These are phyloP conservation scores for Neosilurus mollespiculum DNA, from an alignment of 2,797 vertebrate genomes.

Conservation along the genomic window DNA sequence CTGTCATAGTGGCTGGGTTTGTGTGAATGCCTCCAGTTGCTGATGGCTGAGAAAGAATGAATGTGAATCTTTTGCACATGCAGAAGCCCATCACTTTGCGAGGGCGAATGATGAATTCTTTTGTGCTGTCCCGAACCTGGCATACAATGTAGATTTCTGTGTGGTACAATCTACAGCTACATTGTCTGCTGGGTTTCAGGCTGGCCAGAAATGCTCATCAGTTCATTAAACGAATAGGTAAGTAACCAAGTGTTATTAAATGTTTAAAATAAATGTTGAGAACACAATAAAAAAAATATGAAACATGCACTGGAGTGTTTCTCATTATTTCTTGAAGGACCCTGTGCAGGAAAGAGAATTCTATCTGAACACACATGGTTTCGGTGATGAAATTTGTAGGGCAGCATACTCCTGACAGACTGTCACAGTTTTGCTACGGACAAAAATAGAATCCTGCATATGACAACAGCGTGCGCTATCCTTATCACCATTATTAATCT, in stretches of 20 bases:
- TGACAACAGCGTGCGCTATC: conserved; percentile 49
- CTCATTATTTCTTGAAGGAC: conserved; percentile 55
- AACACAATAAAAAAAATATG: conserved; percentile 71
- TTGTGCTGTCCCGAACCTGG: conserved; percentile 96
- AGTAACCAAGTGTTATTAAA: conserved; percentile 34
- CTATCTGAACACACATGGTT: conserved; percentile 36
- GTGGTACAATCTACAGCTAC: conserved; percentile 98
- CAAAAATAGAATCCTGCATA: conserved; percentile 53
- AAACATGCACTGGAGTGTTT: conserved; percentile 48
- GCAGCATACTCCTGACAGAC: conserved; percentile 49
- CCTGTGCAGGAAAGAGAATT: conserved; percentile 10
- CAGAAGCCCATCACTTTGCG: conserved; percentile 33
- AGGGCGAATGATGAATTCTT: conserved; percentile 41
- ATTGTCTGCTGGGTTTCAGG: conserved; percentile 99
- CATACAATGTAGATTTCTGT: conserved; percentile 99
- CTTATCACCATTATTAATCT: conserved; percentile 52
- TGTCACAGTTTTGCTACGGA: conserved; percentile 57
- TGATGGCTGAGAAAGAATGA: conserved; percentile 55
- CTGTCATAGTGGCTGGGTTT: conserved; percentile 53
- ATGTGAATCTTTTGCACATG: conserved; percentile 38
- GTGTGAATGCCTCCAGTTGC: conserved; percentile 50
- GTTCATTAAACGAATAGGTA: conserved; percentile 40
- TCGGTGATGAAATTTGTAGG: conserved; percentile 49
- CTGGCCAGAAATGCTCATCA: conserved; percentile 70
- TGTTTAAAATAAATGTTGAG: conserved; percentile 38